Conservation (phyloP, 2,113 vertebrate genomes). For the Leptocoma aspasia region DNA sequence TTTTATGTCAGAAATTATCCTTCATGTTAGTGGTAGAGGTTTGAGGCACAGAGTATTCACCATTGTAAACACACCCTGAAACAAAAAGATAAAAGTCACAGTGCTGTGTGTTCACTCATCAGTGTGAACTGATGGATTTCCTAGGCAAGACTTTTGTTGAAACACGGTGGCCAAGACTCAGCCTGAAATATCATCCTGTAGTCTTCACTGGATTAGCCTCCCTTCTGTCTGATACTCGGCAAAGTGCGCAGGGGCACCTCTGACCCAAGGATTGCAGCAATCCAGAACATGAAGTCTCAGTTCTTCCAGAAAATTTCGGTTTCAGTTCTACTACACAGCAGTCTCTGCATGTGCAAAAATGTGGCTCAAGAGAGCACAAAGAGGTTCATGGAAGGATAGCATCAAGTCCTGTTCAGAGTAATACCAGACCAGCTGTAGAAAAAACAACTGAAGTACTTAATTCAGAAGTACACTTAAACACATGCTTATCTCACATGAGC, state of each 20-base stretch:
- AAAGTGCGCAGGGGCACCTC: neutral
- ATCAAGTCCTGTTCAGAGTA: neutral
- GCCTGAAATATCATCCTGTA: neutral
- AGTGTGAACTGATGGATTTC: neutral
- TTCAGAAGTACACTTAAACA: neutral
- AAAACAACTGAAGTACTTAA: neutral
- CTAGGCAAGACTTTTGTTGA: neutral
- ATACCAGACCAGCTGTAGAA: neutral
- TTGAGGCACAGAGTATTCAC: neutral
- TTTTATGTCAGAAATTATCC: neutral
- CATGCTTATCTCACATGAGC: neutral
- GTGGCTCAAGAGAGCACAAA: neutral
- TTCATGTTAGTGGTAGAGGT: neutral
- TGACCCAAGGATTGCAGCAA: neutral
- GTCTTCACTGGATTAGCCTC: neutral
- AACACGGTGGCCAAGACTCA: neutral
- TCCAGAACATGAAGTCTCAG: neutral
- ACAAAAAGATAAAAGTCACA: neutral
- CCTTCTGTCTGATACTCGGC: neutral
- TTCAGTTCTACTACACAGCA: neutral
- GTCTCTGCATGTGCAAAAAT: neutral
- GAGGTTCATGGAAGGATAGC: neutral
- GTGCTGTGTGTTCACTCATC: neutral
- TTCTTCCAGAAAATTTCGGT: neutral
- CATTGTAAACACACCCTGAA: neutral